These are phyloP conservation scores for Psilanteris sp. DNA, from an alignment of 1,140 invertebrate species.

Conservation along the genomic window DNA sequence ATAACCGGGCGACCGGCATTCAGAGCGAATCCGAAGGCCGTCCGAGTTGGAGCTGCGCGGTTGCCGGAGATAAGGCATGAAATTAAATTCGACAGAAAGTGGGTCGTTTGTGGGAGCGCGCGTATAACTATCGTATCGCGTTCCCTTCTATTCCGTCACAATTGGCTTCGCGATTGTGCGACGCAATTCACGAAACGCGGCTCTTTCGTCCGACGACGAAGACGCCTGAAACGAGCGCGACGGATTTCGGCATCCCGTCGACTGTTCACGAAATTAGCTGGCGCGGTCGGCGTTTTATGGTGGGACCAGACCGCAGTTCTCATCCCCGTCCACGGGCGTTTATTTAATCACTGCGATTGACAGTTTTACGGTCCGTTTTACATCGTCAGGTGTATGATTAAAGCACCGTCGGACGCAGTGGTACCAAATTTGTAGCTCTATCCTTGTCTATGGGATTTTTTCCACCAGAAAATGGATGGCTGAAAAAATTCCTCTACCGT, in stretches of 20 bases:
- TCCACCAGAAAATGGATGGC: too few relatives aligned
- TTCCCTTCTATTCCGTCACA: not conserved
- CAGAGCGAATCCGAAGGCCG: constrained; percentile 53
- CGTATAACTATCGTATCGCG: constrained; percentile 21
- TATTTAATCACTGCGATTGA: not conserved
- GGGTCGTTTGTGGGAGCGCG: constrained; percentile 62
- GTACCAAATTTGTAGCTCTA: too few relatives aligned
- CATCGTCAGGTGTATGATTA: too few relatives aligned
- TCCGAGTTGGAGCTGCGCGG: constrained; percentile 66
- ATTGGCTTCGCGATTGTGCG: constrained; percentile 20
- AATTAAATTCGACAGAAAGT: constrained; percentile 75
- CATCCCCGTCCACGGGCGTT: not conserved
- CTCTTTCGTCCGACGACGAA: not conserved
- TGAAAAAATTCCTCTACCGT: too few relatives aligned
- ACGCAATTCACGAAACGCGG: constrained; percentile 30
- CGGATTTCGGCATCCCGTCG: constrained; percentile 8
- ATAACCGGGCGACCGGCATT: constrained; percentile 44
- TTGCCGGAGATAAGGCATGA: constrained; percentile 74
- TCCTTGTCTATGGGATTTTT: too few relatives aligned
- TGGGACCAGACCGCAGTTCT: not conserved
- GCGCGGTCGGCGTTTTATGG: not conserved
- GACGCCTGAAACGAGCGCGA: not conserved
- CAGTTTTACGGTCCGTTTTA: not conserved
- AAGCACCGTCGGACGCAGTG: too few relatives aligned
- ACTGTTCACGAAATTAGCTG: not conserved